These are phyloP conservation scores for Micromesistius poutassou DNA, from an alignment of 2,797 vertebrate species.

Conservation along the genomic window DNA sequence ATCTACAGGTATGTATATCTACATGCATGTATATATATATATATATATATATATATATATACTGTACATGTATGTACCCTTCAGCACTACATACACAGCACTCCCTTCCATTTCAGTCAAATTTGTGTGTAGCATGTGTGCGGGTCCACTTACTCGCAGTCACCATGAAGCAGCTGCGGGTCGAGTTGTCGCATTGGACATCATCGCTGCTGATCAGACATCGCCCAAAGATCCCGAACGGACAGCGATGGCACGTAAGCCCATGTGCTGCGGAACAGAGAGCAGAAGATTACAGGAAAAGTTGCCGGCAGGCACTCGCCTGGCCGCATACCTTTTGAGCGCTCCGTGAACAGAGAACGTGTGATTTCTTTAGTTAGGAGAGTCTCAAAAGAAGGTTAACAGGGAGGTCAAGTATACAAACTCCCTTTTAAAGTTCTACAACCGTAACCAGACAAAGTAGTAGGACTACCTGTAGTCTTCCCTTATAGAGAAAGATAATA, in stretches of 20 bases:
- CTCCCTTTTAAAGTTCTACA: too few species aligned
- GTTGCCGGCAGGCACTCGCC: background rate
- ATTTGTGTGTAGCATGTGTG: background rate
- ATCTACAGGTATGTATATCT: too few species aligned
- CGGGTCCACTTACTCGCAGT: slow-evolving; percentile 44
- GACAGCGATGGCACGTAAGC: slow-evolving; percentile 47
- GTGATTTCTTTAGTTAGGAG: background rate
- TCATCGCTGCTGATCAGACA: slow-evolving; percentile 29
- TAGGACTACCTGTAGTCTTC: too few species aligned
- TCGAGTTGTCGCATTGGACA: slow-evolving; percentile 29
- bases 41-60: too few species aligned
- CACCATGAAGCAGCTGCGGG: slow-evolving; percentile 45
- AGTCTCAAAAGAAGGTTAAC: background rate
- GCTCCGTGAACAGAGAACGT: background rate
- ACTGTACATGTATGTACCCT: too few species aligned
- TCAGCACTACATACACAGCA: too few species aligned
- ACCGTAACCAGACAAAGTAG: too few species aligned
- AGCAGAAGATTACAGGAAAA: background rate
- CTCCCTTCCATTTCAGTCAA: background rate
- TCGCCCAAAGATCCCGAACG: slow-evolving; percentile 3
- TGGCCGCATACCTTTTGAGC: slow-evolving; percentile 1
- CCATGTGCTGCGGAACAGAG: slow-evolving; percentile 39
- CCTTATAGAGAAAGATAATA: too few species aligned
- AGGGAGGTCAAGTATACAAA: too few species aligned
- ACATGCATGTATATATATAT: too few species aligned